Evolutionary conservation across 2,888 invertebrate genomes (phyloP).

Genomic region (Lasius fuliginosus): DNA sequence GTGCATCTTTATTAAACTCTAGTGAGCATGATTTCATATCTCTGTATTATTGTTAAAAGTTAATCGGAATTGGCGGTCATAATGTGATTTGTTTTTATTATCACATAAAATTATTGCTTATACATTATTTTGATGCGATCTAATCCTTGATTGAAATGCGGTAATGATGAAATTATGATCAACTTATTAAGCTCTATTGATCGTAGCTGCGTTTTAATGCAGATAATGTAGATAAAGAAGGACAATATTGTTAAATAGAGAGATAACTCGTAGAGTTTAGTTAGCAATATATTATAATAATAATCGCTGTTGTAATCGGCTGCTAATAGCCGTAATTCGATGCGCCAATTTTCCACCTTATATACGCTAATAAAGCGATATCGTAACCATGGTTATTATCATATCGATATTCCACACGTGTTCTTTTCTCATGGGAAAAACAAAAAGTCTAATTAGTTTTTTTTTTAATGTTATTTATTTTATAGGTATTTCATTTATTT

Average conservation of each 20-base stretch:
- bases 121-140: not conserved
- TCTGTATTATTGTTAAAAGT: not conserved
- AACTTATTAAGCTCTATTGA: not conserved
- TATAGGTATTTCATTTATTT: not conserved
- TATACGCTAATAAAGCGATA: slow-evolving; percentile 6
- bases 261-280: not conserved
- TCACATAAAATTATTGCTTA: not conserved
- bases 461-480: not conserved
- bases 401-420: not conserved
- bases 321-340: slow-evolving; percentile 3
- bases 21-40: not conserved
- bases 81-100: slow-evolving; percentile 11
- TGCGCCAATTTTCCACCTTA: slow-evolving; percentile 21
- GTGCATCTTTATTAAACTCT: not conserved
- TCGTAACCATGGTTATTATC: not conserved
- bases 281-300: slow-evolving; percentile 12
- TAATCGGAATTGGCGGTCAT: not conserved
- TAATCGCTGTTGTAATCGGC: slow-evolving; percentile 26
- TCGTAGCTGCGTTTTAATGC: not conserved
- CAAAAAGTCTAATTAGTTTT: not conserved
- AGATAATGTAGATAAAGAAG: slow-evolving; percentile 10
- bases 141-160: not conserved
- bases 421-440: not conserved
- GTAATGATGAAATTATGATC: not conserved
- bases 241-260: slow-evolving; percentile 17